phyloP scores from a whole-genome alignment of 2,113 vertebrate species.

The Spizaetus ornatus region DNA sequence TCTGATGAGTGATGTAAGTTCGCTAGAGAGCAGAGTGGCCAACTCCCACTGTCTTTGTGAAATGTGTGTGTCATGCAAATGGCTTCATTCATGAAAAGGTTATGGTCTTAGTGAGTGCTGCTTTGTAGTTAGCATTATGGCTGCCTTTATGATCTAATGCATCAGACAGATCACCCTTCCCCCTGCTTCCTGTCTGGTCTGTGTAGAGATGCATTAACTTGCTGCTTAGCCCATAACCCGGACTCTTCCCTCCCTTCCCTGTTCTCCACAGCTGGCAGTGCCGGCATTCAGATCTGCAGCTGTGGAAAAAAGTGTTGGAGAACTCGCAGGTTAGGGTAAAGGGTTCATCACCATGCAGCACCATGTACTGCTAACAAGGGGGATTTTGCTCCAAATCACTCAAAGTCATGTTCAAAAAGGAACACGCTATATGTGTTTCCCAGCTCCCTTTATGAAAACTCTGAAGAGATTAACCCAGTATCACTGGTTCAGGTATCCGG shows the following conservation, averaged over 20 bases:
- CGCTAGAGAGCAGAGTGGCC: neutral
- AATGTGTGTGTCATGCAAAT: conserved; percentile 47
- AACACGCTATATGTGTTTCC: fast-evolving
- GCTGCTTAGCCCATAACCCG: conserved; percentile 66
- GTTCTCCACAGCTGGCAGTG: neutral
- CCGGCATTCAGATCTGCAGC: neutral
- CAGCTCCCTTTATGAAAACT: neutral
- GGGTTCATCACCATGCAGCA: neutral
- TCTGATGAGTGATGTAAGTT: conserved; percentile 97
- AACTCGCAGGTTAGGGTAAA: neutral
- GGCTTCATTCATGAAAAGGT: conserved; percentile 62
- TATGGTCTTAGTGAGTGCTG: conserved; percentile 48
- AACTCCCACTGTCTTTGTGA: neutral
- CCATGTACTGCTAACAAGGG: neutral
- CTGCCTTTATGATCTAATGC: conserved; percentile 66
- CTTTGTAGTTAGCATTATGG: conserved; percentile 69
- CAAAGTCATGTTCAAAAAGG: neutral
- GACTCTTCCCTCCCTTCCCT: conserved; percentile 31
- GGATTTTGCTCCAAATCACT: fast-evolving
- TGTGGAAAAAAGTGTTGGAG: neutral
- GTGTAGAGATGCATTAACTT: conserved; percentile 76
- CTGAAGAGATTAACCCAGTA: neutral
- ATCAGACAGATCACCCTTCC: conserved; percentile 52
- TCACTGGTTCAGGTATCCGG: neutral
- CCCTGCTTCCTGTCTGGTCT: conserved; percentile 65